Percentiles rank a stretch among this genome's conserved stretches.
Conservation (phyloP, 2,797 vertebrate genomes). For the Ambastaia sidthimunki region DNA sequence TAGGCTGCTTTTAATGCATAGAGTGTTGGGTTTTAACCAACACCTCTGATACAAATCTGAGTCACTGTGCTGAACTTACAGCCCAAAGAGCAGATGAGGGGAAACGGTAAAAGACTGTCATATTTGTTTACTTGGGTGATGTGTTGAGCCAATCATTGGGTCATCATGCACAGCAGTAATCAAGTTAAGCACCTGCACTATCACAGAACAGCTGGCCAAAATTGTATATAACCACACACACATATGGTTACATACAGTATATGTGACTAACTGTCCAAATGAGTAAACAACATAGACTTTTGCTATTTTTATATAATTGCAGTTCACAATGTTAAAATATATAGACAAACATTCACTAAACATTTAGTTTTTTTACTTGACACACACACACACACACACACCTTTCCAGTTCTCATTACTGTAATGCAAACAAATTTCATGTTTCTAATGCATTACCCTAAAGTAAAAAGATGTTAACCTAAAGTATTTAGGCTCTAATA, state of each 20-base stretch:
- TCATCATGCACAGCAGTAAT: slow-evolving; percentile 65
- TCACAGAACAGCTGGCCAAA: slow-evolving; percentile 77
- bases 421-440: no score
- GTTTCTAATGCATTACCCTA: no score
- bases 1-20: slow-evolving; percentile 64
- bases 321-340: no score
- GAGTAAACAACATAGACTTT: neutral
- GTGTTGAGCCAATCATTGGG: slow-evolving; percentile 26
- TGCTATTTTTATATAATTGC: no score
- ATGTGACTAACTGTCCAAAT: slow-evolving; percentile 1
- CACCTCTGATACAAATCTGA: slow-evolving; percentile 60
- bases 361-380: no score
- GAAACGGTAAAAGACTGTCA: neutral
- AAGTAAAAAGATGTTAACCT: no score
- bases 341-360: no score
- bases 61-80: slow-evolving; percentile 2
- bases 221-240: slow-evolving; percentile 24
- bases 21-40: slow-evolving; percentile 51
- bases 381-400: no score
- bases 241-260: slow-evolving; percentile 1
- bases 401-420: no score
- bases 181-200: slow-evolving; percentile 81
- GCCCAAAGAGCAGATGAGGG: neutral
- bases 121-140: slow-evolving; percentile 22
- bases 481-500: no score